Base-by-base conservation (phyloP, 2,888 invertebrate species). In the Lasioglossum pauxillum region DNA sequence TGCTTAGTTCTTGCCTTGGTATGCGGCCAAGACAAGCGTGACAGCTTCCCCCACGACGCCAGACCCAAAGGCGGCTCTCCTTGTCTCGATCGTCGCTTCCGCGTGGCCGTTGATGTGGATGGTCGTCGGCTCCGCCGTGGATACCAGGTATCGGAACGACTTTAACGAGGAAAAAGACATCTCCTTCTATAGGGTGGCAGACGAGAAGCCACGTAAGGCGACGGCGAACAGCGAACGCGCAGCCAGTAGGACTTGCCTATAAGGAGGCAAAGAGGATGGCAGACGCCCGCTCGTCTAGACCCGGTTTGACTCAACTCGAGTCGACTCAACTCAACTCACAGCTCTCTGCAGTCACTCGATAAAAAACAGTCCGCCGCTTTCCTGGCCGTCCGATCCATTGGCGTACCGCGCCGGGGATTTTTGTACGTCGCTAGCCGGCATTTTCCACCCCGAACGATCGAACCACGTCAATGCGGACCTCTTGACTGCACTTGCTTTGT, bases 261-360 rank as follows among this genome's bases (percentile, higher is more conserved):
- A 90, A 91, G 90, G 85, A 90, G 89, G 86, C 89, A 86, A 90
- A 90, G 88, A 86, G 83, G 87, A 88, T 86, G 86, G 88, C 89
- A 90, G 88, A 92, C 92, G 92, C 91, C 91, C 87, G 90, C 87
- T 92, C 92, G 93, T 93, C 93, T 92, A 93, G 90, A 93, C 90
- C 89, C 91, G 89, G 89, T 92, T 87, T 91, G 91, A 64, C 64
- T 64, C 64, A 1, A 64, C 64, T 31, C 60, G 60, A 60, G 14
- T 35, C 27, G 14, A 89, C 90, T 88, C 90, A 87, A 91, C 91
- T 90, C 91, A 88, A 91, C 91, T 92, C 92, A 91, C 93, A 90
- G 91, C 92, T 93, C 90, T 91, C 91, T 89, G 90, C 91, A 91
- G 93, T 93, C 93, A 92, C 91, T 93, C 93, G 93, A 93, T 93